Evolutionary conservation across 2,113 vertebrate genomes (phyloP).

Genomic region (Perccottus glenii): DNA sequence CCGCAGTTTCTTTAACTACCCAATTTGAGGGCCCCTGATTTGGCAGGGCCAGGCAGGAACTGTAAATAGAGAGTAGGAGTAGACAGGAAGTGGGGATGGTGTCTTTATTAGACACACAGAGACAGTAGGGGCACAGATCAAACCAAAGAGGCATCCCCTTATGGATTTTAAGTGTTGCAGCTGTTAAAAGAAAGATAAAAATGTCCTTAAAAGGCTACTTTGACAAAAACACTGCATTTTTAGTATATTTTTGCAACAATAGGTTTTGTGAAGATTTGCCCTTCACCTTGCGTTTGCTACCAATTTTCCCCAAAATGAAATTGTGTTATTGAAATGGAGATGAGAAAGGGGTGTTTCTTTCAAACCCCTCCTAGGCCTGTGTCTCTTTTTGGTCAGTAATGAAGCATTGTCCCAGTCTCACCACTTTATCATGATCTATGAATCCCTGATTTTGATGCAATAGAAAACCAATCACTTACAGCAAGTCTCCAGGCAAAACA

Average conservation of each 20-base stretch:
- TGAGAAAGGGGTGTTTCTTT: constrained; percentile 51
- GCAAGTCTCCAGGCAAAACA: constrained; percentile 77
- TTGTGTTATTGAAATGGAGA: constrained; percentile 43
- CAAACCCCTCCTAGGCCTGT: constrained; percentile 35
- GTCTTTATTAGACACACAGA: constrained; percentile 56
- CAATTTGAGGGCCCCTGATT: constrained; percentile 74
- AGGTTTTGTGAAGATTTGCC: constrained; percentile 35
- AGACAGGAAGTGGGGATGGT: constrained; percentile 34
- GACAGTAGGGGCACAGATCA: constrained; percentile 30
- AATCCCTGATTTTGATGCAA: constrained; percentile 84
- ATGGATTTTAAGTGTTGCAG: constrained; percentile 21
- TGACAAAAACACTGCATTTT: background rate
- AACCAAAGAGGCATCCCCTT: constrained; percentile 24
- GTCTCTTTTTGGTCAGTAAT: constrained; percentile 74
- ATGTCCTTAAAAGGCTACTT: background rate
- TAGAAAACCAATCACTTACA: constrained; percentile 84
- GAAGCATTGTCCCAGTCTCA: constrained; percentile 68
- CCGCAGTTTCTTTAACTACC: constrained; percentile 75
- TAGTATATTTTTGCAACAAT: constrained; percentile 8
- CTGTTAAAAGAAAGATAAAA: constrained; percentile 29
- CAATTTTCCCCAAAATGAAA: constrained; percentile 28
- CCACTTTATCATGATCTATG: constrained; percentile 84
- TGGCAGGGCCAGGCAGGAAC: constrained; percentile 69
- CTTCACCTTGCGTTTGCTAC: constrained; percentile 37
- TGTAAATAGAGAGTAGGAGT: constrained; percentile 72